A percentile compares a stretch with the other conserved stretches of the same genome.
These are phyloP conservation scores for Anthonomus grandis DNA, from an alignment of 1,140 invertebrate species.

Conservation along the genomic window DNA sequence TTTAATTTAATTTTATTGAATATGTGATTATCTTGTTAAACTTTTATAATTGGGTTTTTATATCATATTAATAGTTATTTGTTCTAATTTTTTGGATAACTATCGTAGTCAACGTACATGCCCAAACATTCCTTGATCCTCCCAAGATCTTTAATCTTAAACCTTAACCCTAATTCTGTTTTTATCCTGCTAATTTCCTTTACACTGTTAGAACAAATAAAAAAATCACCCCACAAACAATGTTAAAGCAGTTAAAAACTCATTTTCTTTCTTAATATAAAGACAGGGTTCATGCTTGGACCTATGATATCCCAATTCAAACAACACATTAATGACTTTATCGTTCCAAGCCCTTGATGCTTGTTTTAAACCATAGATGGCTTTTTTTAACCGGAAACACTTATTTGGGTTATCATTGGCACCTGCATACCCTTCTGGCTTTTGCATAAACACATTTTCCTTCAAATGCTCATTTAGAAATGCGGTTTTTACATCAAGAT, in stretches of 20 bases:
- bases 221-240: slow-evolving; percentile 25
- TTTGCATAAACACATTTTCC: slow-evolving; percentile 48
- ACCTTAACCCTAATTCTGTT: not conserved
- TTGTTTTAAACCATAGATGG: slow-evolving; percentile 52
- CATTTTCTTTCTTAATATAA: not conserved
- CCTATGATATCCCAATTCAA: too few species aligned
- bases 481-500: slow-evolving; percentile 48
- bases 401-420: slow-evolving; percentile 19
- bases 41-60: too few species aligned
- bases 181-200: slow-evolving; percentile 2
- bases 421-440: slow-evolving; percentile 43
- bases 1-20: too few species aligned
- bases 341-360: slow-evolving; percentile 47
- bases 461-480: slow-evolving; percentile 49
- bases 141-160: not conserved
- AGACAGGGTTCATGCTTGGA: too few species aligned
- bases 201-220: slow-evolving; percentile 4
- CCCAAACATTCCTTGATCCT: not conserved
- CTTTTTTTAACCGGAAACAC: slow-evolving; percentile 32
- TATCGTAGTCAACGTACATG: not conserved
- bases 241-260: not conserved
- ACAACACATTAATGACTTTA: too few species aligned
- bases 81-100: too few species aligned
- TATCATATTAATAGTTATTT: too few species aligned
- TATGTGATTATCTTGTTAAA: too few species aligned